Conservation (phyloP, 2,888 invertebrate genomes). For the Andrena bicolor region DNA sequence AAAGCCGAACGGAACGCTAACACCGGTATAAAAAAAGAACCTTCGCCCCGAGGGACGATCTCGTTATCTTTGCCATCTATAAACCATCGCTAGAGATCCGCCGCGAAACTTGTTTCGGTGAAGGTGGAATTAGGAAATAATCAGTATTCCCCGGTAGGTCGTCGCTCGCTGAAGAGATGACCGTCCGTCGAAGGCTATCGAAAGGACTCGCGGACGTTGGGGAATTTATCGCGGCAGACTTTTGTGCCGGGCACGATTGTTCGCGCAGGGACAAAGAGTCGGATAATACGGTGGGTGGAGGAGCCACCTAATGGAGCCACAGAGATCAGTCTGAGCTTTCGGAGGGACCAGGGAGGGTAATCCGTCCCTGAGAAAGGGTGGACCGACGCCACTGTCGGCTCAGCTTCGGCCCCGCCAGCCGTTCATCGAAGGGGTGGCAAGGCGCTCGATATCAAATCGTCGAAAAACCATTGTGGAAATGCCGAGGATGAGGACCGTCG, state of each 20-base stretch:
- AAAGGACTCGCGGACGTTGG: background rate
- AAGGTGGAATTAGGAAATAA: slow-evolving; percentile 31
- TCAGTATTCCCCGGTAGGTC: background rate
- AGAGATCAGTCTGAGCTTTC: slow-evolving; percentile 54
- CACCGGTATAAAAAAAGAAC: slow-evolving; percentile 36
- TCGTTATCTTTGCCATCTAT: slow-evolving; percentile 46
- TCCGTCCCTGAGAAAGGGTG: slow-evolving; percentile 73
- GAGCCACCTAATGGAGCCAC: slow-evolving; percentile 58
- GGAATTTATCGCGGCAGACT: background rate
- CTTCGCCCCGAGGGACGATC: slow-evolving; percentile 43
- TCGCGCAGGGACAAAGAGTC: slow-evolving; percentile 33
- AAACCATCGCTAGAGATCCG: slow-evolving; percentile 19
- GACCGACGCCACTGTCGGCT: slow-evolving; percentile 71
- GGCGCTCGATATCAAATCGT: slow-evolving; percentile 80
- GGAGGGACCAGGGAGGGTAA: slow-evolving; percentile 56
- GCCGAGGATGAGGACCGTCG: slow-evolving; percentile 46
- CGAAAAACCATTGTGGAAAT: slow-evolving; percentile 72
- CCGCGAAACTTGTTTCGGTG: slow-evolving; percentile 1
- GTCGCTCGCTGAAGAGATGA: too few species aligned
- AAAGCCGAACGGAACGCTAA: background rate
- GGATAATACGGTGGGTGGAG: slow-evolving; percentile 47
- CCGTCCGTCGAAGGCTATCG: background rate
- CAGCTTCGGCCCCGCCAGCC: slow-evolving; percentile 70
- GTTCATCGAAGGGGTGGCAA: slow-evolving; percentile 60
- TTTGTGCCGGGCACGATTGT: background rate